A percentile compares a stretch with the other conserved stretches of the same genome.
phyloP scores from a whole-genome alignment of 1,140 invertebrate species.

The Vanessa tameamea region DNA sequence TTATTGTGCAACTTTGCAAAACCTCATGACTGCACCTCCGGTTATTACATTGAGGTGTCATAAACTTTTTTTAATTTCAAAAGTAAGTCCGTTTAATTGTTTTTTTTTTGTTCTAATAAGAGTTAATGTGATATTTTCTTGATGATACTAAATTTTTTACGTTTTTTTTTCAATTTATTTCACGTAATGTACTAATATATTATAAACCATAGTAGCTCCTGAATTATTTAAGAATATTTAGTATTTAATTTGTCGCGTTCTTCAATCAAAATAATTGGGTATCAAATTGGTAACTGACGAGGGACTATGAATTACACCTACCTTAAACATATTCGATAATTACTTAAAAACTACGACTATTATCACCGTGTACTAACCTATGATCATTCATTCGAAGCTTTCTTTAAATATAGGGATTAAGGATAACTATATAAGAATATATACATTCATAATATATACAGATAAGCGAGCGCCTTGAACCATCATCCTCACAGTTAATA shows the following conservation, averaged over 20 bases:
- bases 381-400: constrained; percentile 66
- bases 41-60: constrained; percentile 37
- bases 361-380: constrained; percentile 77
- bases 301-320: constrained; percentile 22
- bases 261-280: no score
- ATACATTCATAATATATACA: constrained; percentile 68
- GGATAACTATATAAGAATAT: constrained; percentile 57
- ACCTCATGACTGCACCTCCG: constrained; percentile 35
- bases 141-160: no score
- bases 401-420: constrained; percentile 56
- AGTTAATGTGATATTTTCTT: background rate
- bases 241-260: no score
- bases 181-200: no score
- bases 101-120: background rate
- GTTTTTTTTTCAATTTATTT: no score
- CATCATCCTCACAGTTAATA: constrained; percentile 31
- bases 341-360: constrained; percentile 65
- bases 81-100: constrained; percentile 16
- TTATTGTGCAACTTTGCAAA: constrained; percentile 47
- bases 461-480: constrained; percentile 56
- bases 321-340: constrained; percentile 28
- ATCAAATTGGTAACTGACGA: background rate
- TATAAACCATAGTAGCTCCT: no score
- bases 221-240: no score
- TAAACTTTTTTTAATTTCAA: constrained; percentile 27